Conservation (phyloP, 1,140 invertebrate species). For the Conopomorpha cramerella region DNA sequence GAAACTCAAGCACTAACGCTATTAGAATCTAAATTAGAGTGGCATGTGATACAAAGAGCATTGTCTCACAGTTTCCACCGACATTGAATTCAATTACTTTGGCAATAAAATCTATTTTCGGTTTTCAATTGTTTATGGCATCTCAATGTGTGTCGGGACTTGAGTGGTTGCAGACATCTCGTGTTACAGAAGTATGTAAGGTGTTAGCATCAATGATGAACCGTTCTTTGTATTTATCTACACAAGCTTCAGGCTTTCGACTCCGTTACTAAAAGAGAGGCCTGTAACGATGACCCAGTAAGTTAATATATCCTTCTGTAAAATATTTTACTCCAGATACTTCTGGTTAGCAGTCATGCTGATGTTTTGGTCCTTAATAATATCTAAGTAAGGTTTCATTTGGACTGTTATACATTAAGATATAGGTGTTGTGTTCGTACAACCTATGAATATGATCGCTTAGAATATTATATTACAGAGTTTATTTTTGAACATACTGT, state of each 20-base stretch:
- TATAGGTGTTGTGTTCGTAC: no score
- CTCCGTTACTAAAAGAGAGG: no score
- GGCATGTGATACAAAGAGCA: conserved; percentile 16
- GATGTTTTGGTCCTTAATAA: no score
- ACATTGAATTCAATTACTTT: conserved; percentile 38
- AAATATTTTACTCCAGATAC: no score
- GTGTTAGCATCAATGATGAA: conserved; percentile 26
- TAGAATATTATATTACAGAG: no score
- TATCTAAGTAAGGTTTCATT: no score
- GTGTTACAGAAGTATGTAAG: conserved; percentile 27
- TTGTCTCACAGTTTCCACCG: conserved; percentile 17
- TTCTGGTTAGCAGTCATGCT: no score
- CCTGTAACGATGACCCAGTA: no score
- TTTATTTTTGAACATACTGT: no score
- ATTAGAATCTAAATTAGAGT: conserved; percentile 20
- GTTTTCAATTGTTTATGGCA: conserved; percentile 29
- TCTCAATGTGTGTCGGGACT: conserved; percentile 21
- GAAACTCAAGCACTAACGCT: conserved; percentile 15
- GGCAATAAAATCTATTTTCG: conserved; percentile 42
- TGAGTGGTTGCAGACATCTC: conserved; percentile 29
- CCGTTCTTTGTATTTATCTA: conserved; percentile 15
- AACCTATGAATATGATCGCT: no score
- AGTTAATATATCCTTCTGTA: no score
- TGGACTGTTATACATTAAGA: no score
- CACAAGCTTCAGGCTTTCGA: conserved; percentile 2